Percentiles rank a stretch among this genome's conserved stretches.
These are phyloP conservation scores for Drosophila burlai DNA, from an alignment of 1,140 invertebrate genomes.

Conservation along the genomic window DNA sequence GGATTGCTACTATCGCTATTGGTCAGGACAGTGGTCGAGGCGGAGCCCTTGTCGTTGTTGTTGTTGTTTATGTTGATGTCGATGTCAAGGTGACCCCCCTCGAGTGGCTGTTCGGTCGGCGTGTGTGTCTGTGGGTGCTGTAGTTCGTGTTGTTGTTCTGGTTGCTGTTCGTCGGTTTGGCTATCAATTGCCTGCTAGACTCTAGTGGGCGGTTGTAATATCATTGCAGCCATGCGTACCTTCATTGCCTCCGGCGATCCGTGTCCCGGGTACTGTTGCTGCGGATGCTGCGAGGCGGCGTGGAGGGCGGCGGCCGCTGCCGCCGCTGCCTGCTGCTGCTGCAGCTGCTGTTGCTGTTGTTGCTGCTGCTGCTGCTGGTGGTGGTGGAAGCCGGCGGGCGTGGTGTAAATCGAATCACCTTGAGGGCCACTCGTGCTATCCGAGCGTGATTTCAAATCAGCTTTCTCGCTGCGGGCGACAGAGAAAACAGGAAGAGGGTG, in stretches of 20 bases:
- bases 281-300: slow-evolving; percentile 68
- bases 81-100: slow-evolving; percentile 51
- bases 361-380: slow-evolving; percentile 81
- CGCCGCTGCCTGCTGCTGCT: slow-evolving; percentile 62
- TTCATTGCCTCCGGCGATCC: slow-evolving; percentile 90
- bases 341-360: slow-evolving; percentile 70
- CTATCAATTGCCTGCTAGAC: slow-evolving; percentile 88
- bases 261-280: slow-evolving; percentile 77
- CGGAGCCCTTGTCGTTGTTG: slow-evolving; percentile 34
- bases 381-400: slow-evolving; percentile 84
- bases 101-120: slow-evolving; percentile 42
- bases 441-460: slow-evolving; percentile 85
- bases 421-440: slow-evolving; percentile 85
- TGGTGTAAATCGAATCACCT: slow-evolving; percentile 85
- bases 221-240: slow-evolving; percentile 91
- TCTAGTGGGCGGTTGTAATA: slow-evolving; percentile 91
- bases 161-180: slow-evolving; percentile 71
- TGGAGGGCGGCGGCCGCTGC: slow-evolving; percentile 67
- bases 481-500: slow-evolving; percentile 16
- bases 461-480: slow-evolving; percentile 82
- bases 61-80: slow-evolving; percentile 56
- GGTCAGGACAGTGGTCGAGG: slow-evolving; percentile 63
- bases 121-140: slow-evolving; percentile 40
- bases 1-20: slow-evolving; percentile 66
- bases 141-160: slow-evolving; percentile 61